phyloP scores from a whole-genome alignment of 2,888 invertebrate species.

The Zeuzera pyrina region DNA sequence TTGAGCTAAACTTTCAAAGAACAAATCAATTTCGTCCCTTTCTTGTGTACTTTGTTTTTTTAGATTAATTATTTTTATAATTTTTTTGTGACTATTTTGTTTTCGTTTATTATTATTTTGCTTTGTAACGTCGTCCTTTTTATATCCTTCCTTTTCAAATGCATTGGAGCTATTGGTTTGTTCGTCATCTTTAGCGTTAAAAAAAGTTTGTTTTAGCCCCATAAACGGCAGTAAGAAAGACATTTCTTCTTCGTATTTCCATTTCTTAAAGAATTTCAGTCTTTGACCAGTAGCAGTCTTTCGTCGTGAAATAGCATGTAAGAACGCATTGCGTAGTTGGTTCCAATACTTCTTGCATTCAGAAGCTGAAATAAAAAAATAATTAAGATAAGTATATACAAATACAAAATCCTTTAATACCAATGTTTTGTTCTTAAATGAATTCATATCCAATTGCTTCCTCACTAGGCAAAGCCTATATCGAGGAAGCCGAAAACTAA shows the following conservation, averaged over 20 bases:
- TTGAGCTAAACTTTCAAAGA: neutral
- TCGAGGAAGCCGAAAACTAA: too few species aligned
- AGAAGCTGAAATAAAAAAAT: neutral
- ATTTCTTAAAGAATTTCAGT: neutral
- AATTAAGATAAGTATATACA: too few species aligned
- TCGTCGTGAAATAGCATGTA: neutral
- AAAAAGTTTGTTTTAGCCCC: neutral
- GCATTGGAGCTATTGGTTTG: too few species aligned
- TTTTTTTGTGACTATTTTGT: neutral
- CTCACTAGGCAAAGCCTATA: neutral
- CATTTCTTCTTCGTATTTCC: neutral
- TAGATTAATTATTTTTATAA: neutral
- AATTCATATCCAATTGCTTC: neutral
- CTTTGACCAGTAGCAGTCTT: neutral
- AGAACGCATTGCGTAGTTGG: neutral
- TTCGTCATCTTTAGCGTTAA: too few species aligned
- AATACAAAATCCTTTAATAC: too few species aligned
- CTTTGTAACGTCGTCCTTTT: neutral
- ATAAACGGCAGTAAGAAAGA: neutral
- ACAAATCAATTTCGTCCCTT: neutral
- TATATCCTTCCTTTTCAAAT: too few species aligned
- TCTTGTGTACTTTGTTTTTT: neutral
- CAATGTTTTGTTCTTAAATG: neutral
- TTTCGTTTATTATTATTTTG: neutral
- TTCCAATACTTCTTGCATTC: neutral